These are phyloP conservation scores for Semaprochilodus insignis DNA, from an alignment of 2,797 vertebrate genomes.

Conservation along the genomic window DNA sequence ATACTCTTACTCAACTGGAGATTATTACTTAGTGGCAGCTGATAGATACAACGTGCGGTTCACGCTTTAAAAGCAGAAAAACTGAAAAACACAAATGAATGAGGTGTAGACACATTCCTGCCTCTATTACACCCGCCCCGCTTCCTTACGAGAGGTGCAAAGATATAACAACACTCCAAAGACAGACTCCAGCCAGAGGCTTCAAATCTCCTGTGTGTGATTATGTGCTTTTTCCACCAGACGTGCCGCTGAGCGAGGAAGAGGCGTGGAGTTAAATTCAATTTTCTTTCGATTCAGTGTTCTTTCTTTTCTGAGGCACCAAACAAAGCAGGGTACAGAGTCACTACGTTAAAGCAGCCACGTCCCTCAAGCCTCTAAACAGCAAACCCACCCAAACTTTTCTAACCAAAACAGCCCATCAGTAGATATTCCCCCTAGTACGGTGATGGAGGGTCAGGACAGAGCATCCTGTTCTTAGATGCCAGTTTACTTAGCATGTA, in stretches of 20 bases:
- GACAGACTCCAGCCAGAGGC: not conserved
- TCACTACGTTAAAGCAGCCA: not conserved
- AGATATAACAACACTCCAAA: conserved; percentile 14
- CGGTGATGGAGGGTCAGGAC: not conserved
- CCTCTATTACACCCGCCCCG: not conserved
- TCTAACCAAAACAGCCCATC: not conserved
- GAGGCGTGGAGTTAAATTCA: not conserved
- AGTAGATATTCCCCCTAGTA: not conserved
- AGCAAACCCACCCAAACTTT: not conserved
- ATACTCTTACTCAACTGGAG: not conserved
- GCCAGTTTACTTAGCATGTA: not conserved
- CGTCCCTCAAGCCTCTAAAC: not conserved
- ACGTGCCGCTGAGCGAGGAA: not conserved
- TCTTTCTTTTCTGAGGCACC: not conserved
- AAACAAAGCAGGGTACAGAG: not conserved
- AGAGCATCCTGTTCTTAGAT: not conserved
- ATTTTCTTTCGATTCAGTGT: not conserved
- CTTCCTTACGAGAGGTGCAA: not conserved
- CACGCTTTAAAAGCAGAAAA: conserved; percentile 16
- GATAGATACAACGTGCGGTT: not conserved
- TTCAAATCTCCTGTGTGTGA: conserved; percentile 8
- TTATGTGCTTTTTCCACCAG: not conserved
- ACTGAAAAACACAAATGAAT: not conserved
- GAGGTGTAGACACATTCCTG: not conserved
- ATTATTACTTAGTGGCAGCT: not conserved